Conservation (phyloP, 2,797 vertebrate species). For the Anguilla marmorata region DNA sequence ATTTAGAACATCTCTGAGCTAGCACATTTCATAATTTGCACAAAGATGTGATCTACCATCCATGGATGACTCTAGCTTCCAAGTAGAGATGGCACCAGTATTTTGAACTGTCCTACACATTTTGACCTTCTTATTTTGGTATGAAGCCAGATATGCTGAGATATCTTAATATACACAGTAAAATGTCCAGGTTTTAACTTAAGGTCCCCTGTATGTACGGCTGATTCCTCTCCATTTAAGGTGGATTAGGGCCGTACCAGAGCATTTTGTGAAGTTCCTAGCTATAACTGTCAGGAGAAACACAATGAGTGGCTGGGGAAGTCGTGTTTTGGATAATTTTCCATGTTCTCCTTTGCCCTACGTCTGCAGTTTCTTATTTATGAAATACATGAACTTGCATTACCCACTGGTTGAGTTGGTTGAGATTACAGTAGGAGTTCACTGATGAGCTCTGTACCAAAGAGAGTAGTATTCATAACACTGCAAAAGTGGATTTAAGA, state of each 20-base stretch:
- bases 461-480: not conserved
- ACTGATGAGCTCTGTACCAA: not conserved
- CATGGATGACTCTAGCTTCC: slow-evolving; percentile 63
- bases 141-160: slow-evolving; percentile 68
- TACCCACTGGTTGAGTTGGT: not conserved
- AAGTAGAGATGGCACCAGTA: slow-evolving; percentile 56
- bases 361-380: not conserved
- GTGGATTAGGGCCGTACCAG: slow-evolving; percentile 51
- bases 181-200: slow-evolving; percentile 43
- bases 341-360: not conserved
- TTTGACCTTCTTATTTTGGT: slow-evolving; percentile 65
- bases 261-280: not conserved
- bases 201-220: slow-evolving; percentile 67
- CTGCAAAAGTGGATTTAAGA: not conserved
- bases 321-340: not conserved
- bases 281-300: not conserved
- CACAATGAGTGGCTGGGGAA: not conserved
- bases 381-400: not conserved
- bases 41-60: slow-evolving; percentile 51
- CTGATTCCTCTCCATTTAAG: slow-evolving; percentile 59
- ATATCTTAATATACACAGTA: slow-evolving; percentile 44
- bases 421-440: not conserved
- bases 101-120: slow-evolving; percentile 70
- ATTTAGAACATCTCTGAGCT: not conserved
- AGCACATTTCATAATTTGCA: not conserved